A percentile compares a stretch with the other conserved stretches of the same genome.
These are phyloP conservation scores for Archilochus colubris DNA, from an alignment of 2,113 vertebrate species.

Conservation along the genomic window DNA sequence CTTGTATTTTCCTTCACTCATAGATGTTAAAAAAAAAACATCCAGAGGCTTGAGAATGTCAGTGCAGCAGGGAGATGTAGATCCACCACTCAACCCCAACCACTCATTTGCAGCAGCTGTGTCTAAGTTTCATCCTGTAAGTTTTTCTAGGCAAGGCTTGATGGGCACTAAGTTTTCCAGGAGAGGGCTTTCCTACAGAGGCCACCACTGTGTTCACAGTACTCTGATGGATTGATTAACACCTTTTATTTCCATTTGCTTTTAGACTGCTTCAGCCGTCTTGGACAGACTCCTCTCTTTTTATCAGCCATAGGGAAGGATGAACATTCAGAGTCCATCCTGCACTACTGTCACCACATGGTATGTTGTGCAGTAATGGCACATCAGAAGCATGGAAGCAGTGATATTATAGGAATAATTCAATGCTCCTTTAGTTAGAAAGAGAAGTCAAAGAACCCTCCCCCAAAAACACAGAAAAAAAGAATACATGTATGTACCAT, in stretches of 20 bases:
- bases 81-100: neutral
- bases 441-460: neutral
- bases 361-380: constrained; percentile 60
- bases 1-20: neutral
- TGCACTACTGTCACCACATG: constrained; percentile 87
- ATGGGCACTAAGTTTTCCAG: neutral
- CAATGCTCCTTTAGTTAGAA: neutral
- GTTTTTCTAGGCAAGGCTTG: neutral
- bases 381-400: neutral
- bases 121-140: neutral
- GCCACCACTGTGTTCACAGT: neutral
- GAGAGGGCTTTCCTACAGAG: neutral
- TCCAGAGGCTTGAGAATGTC: neutral
- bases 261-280: constrained; percentile 86
- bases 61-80: neutral
- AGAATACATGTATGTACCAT: neutral
- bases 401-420: neutral
- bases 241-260: neutral
- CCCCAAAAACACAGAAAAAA: neutral
- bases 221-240: neutral
- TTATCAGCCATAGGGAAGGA: constrained; percentile 87
- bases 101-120: neutral
- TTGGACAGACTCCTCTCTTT: constrained; percentile 80
- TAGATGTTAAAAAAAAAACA: neutral
- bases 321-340: constrained; percentile 79